Evolutionary conservation across 1,140 invertebrate genomes (phyloP).

Genomic region (Hylyphantes graminicola): DNA sequence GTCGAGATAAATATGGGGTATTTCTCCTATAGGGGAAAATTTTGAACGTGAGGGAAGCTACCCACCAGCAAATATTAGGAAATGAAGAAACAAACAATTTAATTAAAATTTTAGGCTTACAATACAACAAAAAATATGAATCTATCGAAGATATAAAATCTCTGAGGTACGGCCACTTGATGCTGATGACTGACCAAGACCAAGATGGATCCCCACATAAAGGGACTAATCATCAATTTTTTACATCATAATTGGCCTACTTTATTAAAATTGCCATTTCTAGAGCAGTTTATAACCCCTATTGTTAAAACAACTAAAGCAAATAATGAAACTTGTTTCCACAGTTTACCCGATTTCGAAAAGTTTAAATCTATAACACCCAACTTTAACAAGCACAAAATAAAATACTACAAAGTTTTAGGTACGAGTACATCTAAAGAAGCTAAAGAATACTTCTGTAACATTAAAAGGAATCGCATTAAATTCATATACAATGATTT

Average conservation of each 20-base stretch:
- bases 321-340: constrained; percentile 84
- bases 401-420: constrained; percentile 99
- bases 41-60: constrained; percentile 98
- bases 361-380: constrained; percentile 93
- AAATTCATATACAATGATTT: constrained; percentile 86
- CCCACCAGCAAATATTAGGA: constrained; percentile 95
- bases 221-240: constrained; percentile 98
- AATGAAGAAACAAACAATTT: constrained; percentile 98
- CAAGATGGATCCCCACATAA: constrained; percentile 99
- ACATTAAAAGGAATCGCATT: constrained; percentile 94
- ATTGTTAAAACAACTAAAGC: constrained; percentile 97
- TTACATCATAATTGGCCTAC: constrained; percentile 99
- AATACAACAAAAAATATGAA: constrained; percentile 97
- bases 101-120: constrained; percentile 92
- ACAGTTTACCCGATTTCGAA: constrained; percentile 97
- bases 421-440: constrained; percentile 98
- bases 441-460: constrained; percentile 98
- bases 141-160: constrained; percentile 90
- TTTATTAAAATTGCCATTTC: constrained; percentile 86
- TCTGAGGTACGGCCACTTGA: constrained; percentile 94
- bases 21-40: constrained; percentile 97
- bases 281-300: constrained; percentile 99
- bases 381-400: constrained; percentile 91
- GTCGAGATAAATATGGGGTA: constrained; percentile 99
- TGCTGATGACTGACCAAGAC: constrained; percentile 99